A percentile compares a stretch with the other conserved stretches of the same genome.
phyloP scores from a whole-genome alignment of 2,797 vertebrate species.

The Scomberomorus guttatus region DNA sequence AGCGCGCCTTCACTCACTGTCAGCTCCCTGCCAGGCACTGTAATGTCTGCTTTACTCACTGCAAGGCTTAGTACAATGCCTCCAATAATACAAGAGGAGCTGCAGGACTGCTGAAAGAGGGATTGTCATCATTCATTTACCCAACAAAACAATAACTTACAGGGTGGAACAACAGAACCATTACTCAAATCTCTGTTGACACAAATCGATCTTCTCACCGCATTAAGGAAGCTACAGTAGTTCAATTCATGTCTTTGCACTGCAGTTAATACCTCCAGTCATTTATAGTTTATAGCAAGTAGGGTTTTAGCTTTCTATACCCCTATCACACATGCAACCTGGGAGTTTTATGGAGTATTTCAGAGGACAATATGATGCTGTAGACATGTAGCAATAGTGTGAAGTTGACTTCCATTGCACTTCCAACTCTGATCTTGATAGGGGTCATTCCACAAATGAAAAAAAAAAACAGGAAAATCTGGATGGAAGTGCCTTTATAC shows the following conservation, averaged over 20 bases:
- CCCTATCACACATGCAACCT: not conserved
- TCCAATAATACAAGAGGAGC: slow-evolving; percentile 15
- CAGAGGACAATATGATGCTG: not conserved
- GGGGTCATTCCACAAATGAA: not conserved
- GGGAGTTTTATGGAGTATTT: not conserved
- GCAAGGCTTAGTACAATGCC: slow-evolving; percentile 23
- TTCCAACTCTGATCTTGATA: not conserved
- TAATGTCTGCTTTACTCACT: slow-evolving; percentile 47
- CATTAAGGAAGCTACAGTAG: not conserved
- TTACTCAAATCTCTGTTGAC: slow-evolving; percentile 41
- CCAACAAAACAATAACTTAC: slow-evolving; percentile 32
- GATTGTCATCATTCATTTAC: slow-evolving; percentile 43
- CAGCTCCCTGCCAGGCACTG: slow-evolving; percentile 41
- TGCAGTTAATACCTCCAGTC: slow-evolving; percentile 14
- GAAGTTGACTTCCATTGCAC: slow-evolving; percentile 3
- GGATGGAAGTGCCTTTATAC: not conserved
- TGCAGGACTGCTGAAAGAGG: not conserved
- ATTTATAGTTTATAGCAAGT: slow-evolving; percentile 26
- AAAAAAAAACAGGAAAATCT: not conserved
- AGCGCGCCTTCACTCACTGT: slow-evolving; percentile 28
- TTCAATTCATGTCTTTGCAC: slow-evolving; percentile 11
- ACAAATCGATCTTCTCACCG: slow-evolving; percentile 29
- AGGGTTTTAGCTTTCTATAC: not conserved
- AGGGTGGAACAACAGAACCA: slow-evolving; percentile 27
- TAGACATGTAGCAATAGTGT: not conserved